Conservation (phyloP, 2,888 invertebrate genomes). For the Pomacea canaliculata region DNA sequence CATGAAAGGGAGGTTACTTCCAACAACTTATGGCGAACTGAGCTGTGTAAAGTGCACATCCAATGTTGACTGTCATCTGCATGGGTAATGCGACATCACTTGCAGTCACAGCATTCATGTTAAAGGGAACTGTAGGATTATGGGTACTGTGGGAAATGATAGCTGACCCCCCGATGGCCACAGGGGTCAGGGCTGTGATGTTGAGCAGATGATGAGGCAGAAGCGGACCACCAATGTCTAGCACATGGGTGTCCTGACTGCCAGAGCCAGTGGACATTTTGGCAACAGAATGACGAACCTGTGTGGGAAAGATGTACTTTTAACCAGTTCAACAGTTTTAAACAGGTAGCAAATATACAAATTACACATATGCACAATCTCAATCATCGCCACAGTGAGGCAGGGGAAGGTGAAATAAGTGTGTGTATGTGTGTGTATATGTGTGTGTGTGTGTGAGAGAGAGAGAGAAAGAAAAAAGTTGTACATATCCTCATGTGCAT, state of each 20-base stretch:
- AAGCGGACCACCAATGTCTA: slow-evolving; percentile 88
- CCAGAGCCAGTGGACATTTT: slow-evolving; percentile 82
- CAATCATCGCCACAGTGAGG: too few species aligned
- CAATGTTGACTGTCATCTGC: neutral
- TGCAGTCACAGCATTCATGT: slow-evolving; percentile 25
- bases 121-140: slow-evolving; percentile 59
- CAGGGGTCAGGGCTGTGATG: slow-evolving; percentile 75
- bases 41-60: slow-evolving; percentile 11
- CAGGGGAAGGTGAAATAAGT: too few species aligned
- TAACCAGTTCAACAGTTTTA: too few species aligned
- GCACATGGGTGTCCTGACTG: slow-evolving; percentile 81
- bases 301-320: too few species aligned
- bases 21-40: slow-evolving; percentile 10
- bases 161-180: slow-evolving; percentile 45
- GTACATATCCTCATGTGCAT: too few species aligned
- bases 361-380: too few species aligned
- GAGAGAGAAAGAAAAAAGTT: too few species aligned
- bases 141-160: slow-evolving; percentile 55
- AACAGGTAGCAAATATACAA: too few species aligned
- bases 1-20: slow-evolving; percentile 25
- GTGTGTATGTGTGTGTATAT: too few species aligned
- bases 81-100: too few species aligned
- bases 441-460: too few species aligned
- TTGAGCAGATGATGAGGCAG: slow-evolving; percentile 85
- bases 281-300: slow-evolving; percentile 71